Base-by-base conservation (phyloP, 2,797 vertebrate species). In the Distichodus sexfasciatus region DNA sequence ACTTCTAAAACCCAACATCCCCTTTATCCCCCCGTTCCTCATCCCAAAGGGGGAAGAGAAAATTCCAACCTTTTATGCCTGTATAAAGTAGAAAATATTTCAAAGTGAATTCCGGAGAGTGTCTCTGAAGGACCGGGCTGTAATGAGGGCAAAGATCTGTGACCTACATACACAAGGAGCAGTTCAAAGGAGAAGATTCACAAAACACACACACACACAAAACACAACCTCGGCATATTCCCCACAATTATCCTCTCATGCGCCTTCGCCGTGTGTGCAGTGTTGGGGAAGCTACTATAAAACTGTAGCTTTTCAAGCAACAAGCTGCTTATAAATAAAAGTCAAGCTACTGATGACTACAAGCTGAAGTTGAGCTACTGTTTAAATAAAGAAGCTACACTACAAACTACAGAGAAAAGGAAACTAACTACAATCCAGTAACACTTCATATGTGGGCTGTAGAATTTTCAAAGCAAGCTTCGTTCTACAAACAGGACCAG, bases 121-220 rank as follows among this genome's bases (percentile, higher is more conserved):
- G 19, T 51, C 23, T 53, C 50, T 29, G 26, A 15, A 29, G 50
- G 24, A 6, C 14, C 11, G 11, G n/a, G 50, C 14, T 17, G 15
- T 51, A 51, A 69, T 10, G 35, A 43, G 67, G 67, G 44, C n/a
- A 21, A 36, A 61, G 66, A 61, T 31, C 26, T 35, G 36, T 69
- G 67, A 69, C 67, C 67, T 53, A 69, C 67, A 69, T 69, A 31
- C 57, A 69, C 12, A 10, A 61, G 12, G 15, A 51, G n/a, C 35
- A 5, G 44, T 60, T 69, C 66, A 59, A 69, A 69, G 66, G 15
- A 36, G 51, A 51, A 60, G 46, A 36, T 29, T 35, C 55, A 19
- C 44, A 14, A 8, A 23, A 29, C 63, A 29, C 63, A 23, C 36
- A 43, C 48, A 33, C 64, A 14, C 63, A 29, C 24, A 10, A 28